Evolutionary conservation across 1,140 invertebrate species (phyloP).

Genomic region (Scaptomyza hsui): DNA sequence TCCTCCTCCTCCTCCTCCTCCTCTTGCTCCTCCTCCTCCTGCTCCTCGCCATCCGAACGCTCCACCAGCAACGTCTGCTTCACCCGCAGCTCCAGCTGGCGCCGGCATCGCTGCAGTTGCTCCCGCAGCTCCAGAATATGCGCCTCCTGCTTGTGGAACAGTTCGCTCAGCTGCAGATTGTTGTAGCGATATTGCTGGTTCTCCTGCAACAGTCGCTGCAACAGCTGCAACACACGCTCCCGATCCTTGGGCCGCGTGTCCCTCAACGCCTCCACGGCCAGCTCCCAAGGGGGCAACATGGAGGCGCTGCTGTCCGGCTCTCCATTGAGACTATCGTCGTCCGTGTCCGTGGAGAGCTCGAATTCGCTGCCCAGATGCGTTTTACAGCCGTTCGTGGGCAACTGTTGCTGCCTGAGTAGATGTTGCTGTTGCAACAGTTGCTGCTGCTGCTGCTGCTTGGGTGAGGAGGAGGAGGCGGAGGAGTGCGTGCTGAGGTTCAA

Average conservation of each 20-base stretch:
- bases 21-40: neutral
- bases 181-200: conserved; percentile 76
- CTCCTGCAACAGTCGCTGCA: conserved; percentile 75
- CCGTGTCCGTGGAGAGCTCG: conserved; percentile 87
- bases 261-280: conserved; percentile 72
- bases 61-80: conserved; percentile 49
- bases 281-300: conserved; percentile 76
- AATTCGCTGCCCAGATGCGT: conserved; percentile 85
- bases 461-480: conserved; percentile 69
- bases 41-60: conserved; percentile 6
- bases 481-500: conserved; percentile 75
- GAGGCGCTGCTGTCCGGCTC: conserved; percentile 83
- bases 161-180: conserved; percentile 69
- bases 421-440: conserved; percentile 14
- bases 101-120: conserved; percentile 69
- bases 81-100: conserved; percentile 62
- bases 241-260: conserved; percentile 71
- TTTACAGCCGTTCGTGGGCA: conserved; percentile 27
- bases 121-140: conserved; percentile 75
- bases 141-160: conserved; percentile 69
- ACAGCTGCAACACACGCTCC: conserved; percentile 65
- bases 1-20: conserved; percentile 37
- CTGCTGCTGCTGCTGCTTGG: conserved; percentile 44
- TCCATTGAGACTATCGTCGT: conserved; percentile 85
- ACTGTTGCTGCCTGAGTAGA: conserved; percentile 14